Base-by-base conservation (phyloP, 2,888 invertebrate genomes). In the Dynastes tityus region DNA sequence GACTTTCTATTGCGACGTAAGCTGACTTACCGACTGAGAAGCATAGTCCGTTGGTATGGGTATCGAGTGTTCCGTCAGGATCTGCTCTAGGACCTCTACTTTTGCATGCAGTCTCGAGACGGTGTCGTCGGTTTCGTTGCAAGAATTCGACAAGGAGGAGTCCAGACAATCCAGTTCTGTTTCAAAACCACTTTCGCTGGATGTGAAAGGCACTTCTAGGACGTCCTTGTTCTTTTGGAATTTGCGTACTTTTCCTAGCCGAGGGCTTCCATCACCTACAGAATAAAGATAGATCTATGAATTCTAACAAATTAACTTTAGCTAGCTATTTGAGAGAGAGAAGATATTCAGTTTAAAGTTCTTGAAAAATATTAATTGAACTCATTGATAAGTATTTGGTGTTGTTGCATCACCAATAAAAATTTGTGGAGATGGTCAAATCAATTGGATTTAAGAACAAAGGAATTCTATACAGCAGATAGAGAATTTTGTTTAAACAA, bases 201-300 rank as follows among this genome's bases (percentile, higher is more conserved):
- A 87, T 3, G 85, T 84, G 64, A 87, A 85, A 3, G 86, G 87
- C 32, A 87, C 82, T 81, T 90, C 90, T 85, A 83, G 87, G 86
- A 40, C 87, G 83, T 84, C 90, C 86, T 85, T 87, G 58, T 89
- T 88, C 58, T 89, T 89, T 81, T 89, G 89, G 83, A 90, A 92
- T 85, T 91, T 91, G 67, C 92, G 89, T 63, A 92, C 89, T 87
- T 93, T 93, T 29, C 92, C 92, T 80, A 92, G 85, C 2, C 92
- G 88, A 2, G 92, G 92, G 86, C 91, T 92, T 84, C 88, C 86
- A 89, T 91, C 86, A 89, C 91, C 82, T 89, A 83, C 4, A 84
- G 82, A 37, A 80, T 70, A 80, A 76, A 80, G 13, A 53, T 58
- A 73, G 22, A n/a, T 11, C 8, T 9, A 49, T 32, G 22, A 55